These are phyloP conservation scores for Diabrotica undecimpunctata DNA, from an alignment of 1,140 invertebrate species.

Conservation along the genomic window DNA sequence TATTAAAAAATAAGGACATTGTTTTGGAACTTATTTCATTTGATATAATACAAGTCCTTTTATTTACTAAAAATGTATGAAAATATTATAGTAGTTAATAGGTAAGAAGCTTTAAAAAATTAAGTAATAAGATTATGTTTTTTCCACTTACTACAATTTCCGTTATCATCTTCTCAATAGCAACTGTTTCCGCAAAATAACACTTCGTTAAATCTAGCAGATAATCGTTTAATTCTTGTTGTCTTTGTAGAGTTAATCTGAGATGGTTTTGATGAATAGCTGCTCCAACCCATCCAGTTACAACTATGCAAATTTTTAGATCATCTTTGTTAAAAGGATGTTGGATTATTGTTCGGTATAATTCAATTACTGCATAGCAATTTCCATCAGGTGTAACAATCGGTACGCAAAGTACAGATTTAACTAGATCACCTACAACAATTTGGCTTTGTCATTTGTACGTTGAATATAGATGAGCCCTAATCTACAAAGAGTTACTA, in stretches of 20 bases:
- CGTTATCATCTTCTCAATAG: conserved; percentile 53
- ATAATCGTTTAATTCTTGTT: conserved; percentile 51
- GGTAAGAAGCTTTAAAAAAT: no score
- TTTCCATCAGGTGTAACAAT: conserved; percentile 53
- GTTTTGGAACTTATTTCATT: no score
- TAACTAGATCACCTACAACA: conserved; percentile 41
- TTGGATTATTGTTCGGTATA: conserved; percentile 48
- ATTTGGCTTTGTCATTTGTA: not conserved
- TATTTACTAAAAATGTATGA: no score
- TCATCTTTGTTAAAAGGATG: conserved; percentile 38
- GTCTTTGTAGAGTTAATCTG: conserved; percentile 49
- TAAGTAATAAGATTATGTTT: no score
- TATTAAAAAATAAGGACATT: no score
- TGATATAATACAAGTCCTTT: no score
- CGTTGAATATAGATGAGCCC: no score
- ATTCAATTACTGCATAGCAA: conserved; percentile 54
- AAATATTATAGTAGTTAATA: no score
- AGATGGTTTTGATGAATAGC: conserved; percentile 54
- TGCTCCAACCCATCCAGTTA: conserved; percentile 55
- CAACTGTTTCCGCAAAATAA: conserved; percentile 53
- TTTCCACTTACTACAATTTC: conserved; percentile 51
- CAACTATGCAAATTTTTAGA: conserved; percentile 46
- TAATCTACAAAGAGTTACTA: no score
- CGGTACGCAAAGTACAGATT: conserved; percentile 54
- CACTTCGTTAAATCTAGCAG: conserved; percentile 50